These are phyloP conservation scores for Phalera bucephala DNA, from an alignment of 2,888 invertebrate species.

Conservation along the genomic window DNA sequence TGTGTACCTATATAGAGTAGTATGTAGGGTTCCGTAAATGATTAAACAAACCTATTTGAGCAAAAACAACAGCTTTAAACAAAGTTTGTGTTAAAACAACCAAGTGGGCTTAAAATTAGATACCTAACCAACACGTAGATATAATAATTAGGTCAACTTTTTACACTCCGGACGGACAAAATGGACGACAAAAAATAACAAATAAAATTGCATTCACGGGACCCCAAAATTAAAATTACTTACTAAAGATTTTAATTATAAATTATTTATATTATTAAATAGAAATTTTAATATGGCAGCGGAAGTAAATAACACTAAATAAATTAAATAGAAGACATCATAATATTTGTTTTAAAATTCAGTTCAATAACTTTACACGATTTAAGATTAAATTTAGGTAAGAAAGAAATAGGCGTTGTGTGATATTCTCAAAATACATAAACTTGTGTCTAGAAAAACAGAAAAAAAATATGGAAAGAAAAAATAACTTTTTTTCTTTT, in stretches of 20 bases:
- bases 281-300: slow-evolving; percentile 41
- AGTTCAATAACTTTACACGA: slow-evolving; percentile 51
- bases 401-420: slow-evolving; percentile 37
- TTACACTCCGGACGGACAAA: slow-evolving; percentile 38
- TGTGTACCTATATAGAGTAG: neutral
- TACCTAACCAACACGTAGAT: too few relatives aligned
- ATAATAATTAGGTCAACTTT: too few relatives aligned
- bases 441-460: too few relatives aligned
- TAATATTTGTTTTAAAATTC: too few relatives aligned
- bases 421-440: too few relatives aligned
- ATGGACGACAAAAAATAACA: slow-evolving; percentile 28
- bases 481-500: too few relatives aligned
- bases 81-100: too few relatives aligned
- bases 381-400: slow-evolving; percentile 38
- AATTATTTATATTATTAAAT: slow-evolving; percentile 1
- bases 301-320: slow-evolving; percentile 50
- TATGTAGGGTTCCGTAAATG: slow-evolving; percentile 30
- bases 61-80: too few relatives aligned
- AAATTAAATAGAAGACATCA: slow-evolving; percentile 51
- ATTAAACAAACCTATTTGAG: slow-evolving; percentile 28
- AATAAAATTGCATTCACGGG: slow-evolving; percentile 22
- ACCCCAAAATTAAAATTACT: slow-evolving; percentile 20
- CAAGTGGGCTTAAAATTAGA: too few relatives aligned
- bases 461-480: too few relatives aligned
- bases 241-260: neutral